A percentile compares a stretch with the other conserved stretches of the same genome.
phyloP scores from a whole-genome alignment of 1,140 invertebrate genomes.

The Varroa destructor region DNA sequence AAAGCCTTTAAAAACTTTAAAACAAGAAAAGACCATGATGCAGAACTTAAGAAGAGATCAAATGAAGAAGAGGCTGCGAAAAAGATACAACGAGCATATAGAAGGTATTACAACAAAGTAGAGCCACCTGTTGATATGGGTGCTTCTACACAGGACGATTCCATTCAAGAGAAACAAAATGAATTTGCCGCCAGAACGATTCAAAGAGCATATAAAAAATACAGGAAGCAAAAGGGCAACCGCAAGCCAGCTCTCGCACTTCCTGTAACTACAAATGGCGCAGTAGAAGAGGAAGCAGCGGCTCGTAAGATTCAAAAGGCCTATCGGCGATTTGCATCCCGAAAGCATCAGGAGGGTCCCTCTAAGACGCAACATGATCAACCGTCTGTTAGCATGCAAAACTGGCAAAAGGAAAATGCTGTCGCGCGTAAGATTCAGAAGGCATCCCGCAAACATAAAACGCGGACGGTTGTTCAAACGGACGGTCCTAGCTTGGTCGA shows the following conservation, averaged over 20 bases:
- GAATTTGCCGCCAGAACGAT: constrained; percentile 13
- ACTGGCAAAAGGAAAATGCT: constrained; percentile 9
- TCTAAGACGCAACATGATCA: not conserved
- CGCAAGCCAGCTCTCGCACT: not conserved
- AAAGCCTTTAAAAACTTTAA: constrained; percentile 22
- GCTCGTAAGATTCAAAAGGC: constrained; percentile 10
- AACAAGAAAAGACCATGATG: constrained; percentile 11
- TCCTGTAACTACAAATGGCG: not conserved
- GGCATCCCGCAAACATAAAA: constrained; percentile 1
- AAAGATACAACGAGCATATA: not conserved
- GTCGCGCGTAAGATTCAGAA: constrained; percentile 8
- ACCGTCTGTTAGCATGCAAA: not conserved
- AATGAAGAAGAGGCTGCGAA: constrained; percentile 12
- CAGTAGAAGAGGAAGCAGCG: not conserved
- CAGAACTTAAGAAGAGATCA: constrained; percentile 1
- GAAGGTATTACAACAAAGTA: not conserved
- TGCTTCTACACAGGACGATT: not conserved
- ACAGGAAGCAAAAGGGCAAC: not conserved
- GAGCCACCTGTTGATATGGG: not conserved
- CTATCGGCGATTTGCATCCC: not conserved
- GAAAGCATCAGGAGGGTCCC: not conserved
- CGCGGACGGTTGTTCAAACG: not conserved
- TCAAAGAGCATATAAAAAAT: constrained; percentile 17
- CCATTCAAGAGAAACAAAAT: not conserved
- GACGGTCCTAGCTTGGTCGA: not conserved